Conservation (phyloP, 2,797 vertebrate genomes). For the Geotrypetes seraphini region DNA sequence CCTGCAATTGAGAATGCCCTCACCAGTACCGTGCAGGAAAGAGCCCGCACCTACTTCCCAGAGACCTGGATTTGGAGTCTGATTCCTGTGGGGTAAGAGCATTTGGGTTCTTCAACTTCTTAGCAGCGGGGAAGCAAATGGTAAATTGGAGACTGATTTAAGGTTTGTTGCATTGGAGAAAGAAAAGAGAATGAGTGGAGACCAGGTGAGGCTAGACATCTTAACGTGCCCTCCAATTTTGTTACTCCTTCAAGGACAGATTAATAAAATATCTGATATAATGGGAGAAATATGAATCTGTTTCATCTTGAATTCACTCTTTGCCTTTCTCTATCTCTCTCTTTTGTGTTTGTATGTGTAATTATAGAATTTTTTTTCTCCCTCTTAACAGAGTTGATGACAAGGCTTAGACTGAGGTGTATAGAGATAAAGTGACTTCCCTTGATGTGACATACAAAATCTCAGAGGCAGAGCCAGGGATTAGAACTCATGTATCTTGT, state of each 20-base stretch:
- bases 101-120: background rate
- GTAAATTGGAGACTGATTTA: background rate
- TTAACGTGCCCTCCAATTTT: background rate
- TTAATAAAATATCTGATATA: background rate
- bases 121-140: background rate
- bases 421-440: background rate
- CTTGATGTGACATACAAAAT: background rate
- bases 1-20: too few species aligned
- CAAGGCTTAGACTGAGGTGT: background rate
- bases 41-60: slow-evolving; percentile 48
- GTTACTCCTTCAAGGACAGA: background rate
- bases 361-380: too few species aligned
- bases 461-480: background rate
- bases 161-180: background rate
- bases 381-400: too few species aligned
- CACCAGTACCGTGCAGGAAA: slow-evolving; percentile 4
- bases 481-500: background rate
- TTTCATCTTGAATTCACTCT: too few species aligned
- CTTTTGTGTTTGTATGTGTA: too few species aligned
- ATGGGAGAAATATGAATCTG: background rate
- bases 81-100: slow-evolving; percentile 46
- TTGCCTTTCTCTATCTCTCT: too few species aligned
- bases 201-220: background rate
- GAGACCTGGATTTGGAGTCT: slow-evolving; percentile 74
- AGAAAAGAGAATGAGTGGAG: too few species aligned